phyloP scores from a whole-genome alignment of 1,140 invertebrate genomes.

The Cydia amplana region DNA sequence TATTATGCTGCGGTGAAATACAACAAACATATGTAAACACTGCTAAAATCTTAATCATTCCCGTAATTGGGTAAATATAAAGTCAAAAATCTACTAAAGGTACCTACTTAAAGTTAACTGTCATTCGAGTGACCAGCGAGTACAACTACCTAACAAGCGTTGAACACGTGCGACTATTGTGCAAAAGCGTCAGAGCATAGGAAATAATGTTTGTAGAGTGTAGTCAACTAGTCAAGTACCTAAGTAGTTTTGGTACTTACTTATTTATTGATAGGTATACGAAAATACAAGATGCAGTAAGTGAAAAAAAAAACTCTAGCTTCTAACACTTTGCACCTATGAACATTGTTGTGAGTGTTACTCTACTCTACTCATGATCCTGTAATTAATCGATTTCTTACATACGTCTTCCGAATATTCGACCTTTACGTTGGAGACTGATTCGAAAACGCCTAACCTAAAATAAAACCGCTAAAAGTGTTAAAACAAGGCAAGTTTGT shows the following conservation, averaged over 20 bases:
- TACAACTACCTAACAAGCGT: not conserved
- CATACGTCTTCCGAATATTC: not conserved
- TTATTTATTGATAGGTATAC: no score
- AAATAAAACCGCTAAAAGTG: constrained; percentile 17
- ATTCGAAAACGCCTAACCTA: constrained; percentile 4
- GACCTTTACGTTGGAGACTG: not conserved
- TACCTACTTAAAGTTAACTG: not conserved
- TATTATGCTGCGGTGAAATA: no score
- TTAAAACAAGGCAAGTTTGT: constrained; percentile 35
- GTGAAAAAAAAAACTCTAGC: not conserved
- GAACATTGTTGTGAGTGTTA: not conserved
- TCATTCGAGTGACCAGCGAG: no score
- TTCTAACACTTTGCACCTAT: not conserved
- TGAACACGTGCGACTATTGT: constrained; percentile 5
- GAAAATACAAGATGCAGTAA: no score
- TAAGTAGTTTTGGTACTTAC: no score
- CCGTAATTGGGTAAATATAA: no score
- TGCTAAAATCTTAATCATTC: no score
- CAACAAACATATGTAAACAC: no score
- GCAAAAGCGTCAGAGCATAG: not conserved
- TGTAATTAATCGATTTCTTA: not conserved
- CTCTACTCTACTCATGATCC: not conserved
- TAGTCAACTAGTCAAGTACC: not conserved
- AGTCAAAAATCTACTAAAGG: not conserved
- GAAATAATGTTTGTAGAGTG: not conserved